phyloP scores from a whole-genome alignment of 2,888 invertebrate genomes.

The Acheta domesticus region DNA sequence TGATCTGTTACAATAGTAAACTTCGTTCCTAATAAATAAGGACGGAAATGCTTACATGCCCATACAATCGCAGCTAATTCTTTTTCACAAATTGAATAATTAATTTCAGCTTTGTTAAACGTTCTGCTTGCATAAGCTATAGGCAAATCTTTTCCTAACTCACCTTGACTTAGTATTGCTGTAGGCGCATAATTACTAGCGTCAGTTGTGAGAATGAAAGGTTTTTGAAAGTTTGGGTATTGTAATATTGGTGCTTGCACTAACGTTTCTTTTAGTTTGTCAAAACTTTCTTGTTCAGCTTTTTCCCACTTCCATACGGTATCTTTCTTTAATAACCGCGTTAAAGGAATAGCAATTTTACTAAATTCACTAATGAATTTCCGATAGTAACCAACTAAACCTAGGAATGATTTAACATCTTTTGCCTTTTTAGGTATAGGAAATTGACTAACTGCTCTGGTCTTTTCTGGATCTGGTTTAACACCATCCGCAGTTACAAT shows the following conservation, averaged over 20 bases:
- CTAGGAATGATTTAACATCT: not conserved
- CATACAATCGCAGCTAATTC: not conserved
- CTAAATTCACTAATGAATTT: no score
- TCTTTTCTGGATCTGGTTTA: slow-evolving; percentile 44
- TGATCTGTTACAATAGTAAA: not conserved
- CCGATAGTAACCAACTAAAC: no score
- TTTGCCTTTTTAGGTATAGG: not conserved
- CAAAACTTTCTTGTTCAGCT: no score
- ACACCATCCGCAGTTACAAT: slow-evolving; percentile 42
- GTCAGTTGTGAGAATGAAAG: not conserved
- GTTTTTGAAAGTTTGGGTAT: no score
- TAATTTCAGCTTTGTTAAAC: not conserved
- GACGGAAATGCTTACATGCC: not conserved
- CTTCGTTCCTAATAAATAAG: not conserved
- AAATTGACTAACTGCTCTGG: slow-evolving; percentile 33
- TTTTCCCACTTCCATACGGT: no score
- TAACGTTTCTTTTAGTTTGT: no score
- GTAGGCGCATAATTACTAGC: not conserved
- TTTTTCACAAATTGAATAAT: not conserved
- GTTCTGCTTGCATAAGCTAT: not conserved
- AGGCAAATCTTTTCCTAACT: not conserved
- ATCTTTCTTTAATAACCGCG: no score
- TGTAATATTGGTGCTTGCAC: no score
- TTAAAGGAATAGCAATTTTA: no score
- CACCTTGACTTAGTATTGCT: not conserved